These are phyloP conservation scores for Nematolebias whitei DNA, from an alignment of 2,113 vertebrate species.

Conservation along the genomic window DNA sequence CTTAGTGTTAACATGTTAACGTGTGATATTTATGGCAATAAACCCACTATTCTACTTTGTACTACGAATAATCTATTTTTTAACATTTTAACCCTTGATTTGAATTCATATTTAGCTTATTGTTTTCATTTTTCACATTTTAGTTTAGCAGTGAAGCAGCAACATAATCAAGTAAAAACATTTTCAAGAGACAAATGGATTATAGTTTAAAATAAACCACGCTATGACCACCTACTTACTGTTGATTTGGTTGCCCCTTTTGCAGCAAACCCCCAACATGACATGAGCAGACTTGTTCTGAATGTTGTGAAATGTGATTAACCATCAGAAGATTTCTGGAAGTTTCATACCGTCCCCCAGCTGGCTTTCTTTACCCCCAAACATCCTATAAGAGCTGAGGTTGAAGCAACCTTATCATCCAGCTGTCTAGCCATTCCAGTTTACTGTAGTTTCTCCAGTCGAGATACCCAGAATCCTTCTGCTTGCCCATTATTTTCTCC, in stretches of 20 bases:
- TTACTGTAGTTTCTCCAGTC: background rate
- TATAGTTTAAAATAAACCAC: too few species aligned
- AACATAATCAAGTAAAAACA: background rate
- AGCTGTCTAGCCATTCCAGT: background rate
- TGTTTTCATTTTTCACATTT: background rate
- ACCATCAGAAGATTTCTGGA: background rate
- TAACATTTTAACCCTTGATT: background rate
- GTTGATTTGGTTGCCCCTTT: too few species aligned
- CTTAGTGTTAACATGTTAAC: background rate
- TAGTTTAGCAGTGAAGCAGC: background rate
- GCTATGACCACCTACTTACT: too few species aligned
- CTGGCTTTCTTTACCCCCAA: background rate
- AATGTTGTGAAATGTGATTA: background rate
- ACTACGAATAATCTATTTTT: background rate
- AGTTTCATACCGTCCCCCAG: background rate
- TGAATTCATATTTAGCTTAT: background rate
- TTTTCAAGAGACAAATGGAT: background rate
- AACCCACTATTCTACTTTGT: background rate
- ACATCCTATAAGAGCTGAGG: background rate
- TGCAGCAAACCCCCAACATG: too few species aligned
- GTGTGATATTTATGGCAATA: constrained; percentile 9
- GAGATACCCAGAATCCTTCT: background rate
- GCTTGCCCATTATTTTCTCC: background rate
- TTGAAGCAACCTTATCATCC: background rate
- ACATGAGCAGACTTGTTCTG: too few species aligned